Conservation (phyloP, 2,797 vertebrate genomes). For the Lacerta bilineata region DNA sequence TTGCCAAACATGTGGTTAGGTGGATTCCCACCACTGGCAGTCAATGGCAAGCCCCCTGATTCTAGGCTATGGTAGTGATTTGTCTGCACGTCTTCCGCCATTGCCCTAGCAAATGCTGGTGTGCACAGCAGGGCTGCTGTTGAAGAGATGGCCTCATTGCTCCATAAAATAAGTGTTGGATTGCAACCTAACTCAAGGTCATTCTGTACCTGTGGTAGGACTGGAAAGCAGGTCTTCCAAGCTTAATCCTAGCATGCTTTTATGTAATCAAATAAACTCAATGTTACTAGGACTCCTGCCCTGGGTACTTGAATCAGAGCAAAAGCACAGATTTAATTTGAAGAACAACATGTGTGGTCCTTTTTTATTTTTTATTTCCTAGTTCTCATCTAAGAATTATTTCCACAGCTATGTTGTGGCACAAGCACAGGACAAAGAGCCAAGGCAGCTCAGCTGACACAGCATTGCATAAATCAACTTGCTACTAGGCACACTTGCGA, state of each 20-base stretch:
- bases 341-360: neutral
- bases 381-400: neutral
- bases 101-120: no score
- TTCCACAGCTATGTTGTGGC: neutral
- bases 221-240: no score
- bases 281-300: neutral
- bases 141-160: no score
- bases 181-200: neutral
- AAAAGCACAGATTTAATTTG: neutral
- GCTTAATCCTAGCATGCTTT: neutral
- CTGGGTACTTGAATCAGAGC: neutral
- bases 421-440: neutral
- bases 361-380: neutral
- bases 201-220: neutral
- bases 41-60: no score
- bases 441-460: neutral
- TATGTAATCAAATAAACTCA: neutral
- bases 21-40: no score
- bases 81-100: no score
- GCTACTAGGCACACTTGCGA: neutral
- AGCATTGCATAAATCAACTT: neutral
- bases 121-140: no score
- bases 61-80: no score
- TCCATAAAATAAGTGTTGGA: no score
- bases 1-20: no score